A percentile compares a stretch with the other conserved stretches of the same genome.
Evolutionary conservation across 2,888 invertebrate species (phyloP).

Genomic region (Ochropleura leucogaster): DNA sequence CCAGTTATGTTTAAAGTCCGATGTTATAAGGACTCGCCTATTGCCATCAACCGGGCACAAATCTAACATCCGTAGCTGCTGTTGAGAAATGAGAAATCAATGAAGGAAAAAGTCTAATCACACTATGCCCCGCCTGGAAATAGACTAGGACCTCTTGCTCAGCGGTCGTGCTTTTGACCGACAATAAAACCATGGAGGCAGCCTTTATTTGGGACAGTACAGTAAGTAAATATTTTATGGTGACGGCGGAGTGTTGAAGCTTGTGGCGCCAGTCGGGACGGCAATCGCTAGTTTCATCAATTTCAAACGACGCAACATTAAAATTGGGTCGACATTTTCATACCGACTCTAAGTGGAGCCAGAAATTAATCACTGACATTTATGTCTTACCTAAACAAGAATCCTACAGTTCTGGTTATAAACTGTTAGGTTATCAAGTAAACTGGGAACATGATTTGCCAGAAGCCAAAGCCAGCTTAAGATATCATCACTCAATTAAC

Average conservation of each 20-base stretch:
- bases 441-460: not conserved
- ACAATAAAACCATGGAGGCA: not conserved
- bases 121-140: not conserved
- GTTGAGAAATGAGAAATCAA: not conserved
- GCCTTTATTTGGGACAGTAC: not conserved
- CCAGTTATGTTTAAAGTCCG: too few relatives aligned
- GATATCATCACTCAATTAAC: slow-evolving; percentile 39
- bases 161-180: not conserved
- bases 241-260: not conserved
- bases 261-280: not conserved
- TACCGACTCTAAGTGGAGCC: not conserved
- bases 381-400: not conserved
- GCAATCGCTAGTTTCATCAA: slow-evolving; percentile 14
- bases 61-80: not conserved
- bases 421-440: not conserved
- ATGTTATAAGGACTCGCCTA: too few relatives aligned
- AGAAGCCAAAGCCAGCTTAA: slow-evolving; percentile 1
- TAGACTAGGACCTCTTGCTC: not conserved
- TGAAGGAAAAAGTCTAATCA: not conserved
- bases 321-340: slow-evolving; percentile 9
- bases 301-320: slow-evolving; percentile 7
- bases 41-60: too few relatives aligned
- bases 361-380: slow-evolving; percentile 27
- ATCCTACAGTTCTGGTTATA: not conserved
- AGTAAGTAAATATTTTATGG: not conserved